phyloP scores from a whole-genome alignment of 2,113 vertebrate genomes.

The Aviceda subcristata region DNA sequence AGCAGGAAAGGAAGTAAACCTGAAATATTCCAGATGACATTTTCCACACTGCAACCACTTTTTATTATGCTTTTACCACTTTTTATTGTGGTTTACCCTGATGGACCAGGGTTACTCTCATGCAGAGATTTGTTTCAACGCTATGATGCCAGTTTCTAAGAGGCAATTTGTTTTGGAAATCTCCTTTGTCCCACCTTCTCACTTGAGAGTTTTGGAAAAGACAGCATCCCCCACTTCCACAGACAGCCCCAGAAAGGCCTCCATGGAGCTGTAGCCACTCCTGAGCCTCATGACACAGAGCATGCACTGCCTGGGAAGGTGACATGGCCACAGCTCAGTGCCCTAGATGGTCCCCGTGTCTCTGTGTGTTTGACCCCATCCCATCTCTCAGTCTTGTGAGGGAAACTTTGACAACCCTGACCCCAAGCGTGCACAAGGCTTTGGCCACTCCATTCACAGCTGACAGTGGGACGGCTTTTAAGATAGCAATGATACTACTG shows the following conservation, averaged over 20 bases:
- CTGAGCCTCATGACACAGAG: not conserved
- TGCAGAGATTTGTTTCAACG: not conserved
- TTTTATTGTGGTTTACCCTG: no score
- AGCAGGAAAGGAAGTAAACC: not conserved
- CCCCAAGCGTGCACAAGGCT: not conserved
- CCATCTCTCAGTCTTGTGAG: not conserved
- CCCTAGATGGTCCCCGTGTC: not conserved
- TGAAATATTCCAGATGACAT: not conserved
- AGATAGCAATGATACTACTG: not conserved
- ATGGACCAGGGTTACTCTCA: not conserved
- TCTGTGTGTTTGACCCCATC: not conserved
- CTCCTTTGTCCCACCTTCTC: not conserved
- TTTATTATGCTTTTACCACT: not conserved
- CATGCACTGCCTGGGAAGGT: not conserved
- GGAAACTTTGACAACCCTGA: not conserved
- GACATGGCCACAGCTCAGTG: not conserved
- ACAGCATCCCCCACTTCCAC: not conserved
- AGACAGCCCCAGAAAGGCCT: not conserved
- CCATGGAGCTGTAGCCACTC: not conserved
- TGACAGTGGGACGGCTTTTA: rapidly evolving
- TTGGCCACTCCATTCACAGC: not conserved
- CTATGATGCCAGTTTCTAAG: not conserved
- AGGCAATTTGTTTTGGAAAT: not conserved
- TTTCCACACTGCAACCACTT: not conserved
- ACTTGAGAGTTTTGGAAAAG: not conserved